Evolutionary conservation across 1,140 invertebrate species (phyloP), one percentile per base, ranked within the genome.

Genomic region (Drosophila suzukii): DNA sequence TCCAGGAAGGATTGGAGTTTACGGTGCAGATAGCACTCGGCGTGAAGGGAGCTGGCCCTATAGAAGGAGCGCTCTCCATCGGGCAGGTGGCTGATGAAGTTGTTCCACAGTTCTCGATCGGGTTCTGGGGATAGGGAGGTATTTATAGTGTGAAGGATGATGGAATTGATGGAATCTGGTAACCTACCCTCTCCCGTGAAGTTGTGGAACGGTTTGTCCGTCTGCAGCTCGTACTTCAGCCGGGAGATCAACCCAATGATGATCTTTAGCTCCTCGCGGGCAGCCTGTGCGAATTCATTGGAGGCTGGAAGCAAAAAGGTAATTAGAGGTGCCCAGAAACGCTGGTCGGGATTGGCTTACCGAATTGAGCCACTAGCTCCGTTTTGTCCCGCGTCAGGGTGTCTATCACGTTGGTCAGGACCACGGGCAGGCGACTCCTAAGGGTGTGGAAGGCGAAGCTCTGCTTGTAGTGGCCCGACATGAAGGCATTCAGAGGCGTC

Each of bases 1-100:
- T 95, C 92, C 91, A 98, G 96, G 50, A 95, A 95, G 91, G 98
- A 96, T 73, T 94, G 93, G 24, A 99, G 94, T 83, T 95, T 93
- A 17, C 98, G 93, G 90, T 99, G 99, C 93, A 99, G 95, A 88
- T 98, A 99, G 86, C 98, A 98, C 93, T 99, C 98, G 10, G 95
- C 94, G 88, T 97, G 96, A 0, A 99, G 93, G 97, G 97, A 99
- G 6, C 95, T 93, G 46, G 95, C 94, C 44, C 95, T 94, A 90
- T 97, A 99, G 94, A 97, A 99, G 13, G 94, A 94, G 7, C 94
- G 92, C 24, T 92, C 90, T 12, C 93, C 91, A 0, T 74, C 57
- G 4, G 72, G 54, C n/a, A 92, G 50, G 0, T 43, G 79, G 54
- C 65, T 92, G 43, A 93, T 93, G 81, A 93, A 93, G 27, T 92